Base-by-base conservation (phyloP, 2,888 invertebrate species). In the Stenchaetothrips biformis region DNA sequence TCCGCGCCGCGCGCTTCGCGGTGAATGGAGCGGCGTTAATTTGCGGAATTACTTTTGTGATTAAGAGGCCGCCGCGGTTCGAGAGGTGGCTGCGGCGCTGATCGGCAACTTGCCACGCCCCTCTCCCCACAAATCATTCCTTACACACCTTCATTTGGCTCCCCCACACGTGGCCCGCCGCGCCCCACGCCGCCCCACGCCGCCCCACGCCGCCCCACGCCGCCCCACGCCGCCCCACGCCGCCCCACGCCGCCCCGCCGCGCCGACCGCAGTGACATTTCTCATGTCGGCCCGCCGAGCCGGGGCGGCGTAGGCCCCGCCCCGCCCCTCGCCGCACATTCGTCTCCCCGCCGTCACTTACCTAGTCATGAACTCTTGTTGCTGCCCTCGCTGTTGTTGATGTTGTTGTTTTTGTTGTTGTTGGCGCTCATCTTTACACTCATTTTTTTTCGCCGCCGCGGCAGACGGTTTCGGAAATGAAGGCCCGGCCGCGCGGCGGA, bases 291-390 rank as follows among this genome's bases (percentile, higher is more conserved):
- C 67, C 67, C 67, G 37, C 37, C 37, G 37, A 37, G 37, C 37
- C 37, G n/a, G n/a, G n/a, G n/a, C 37, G 37, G 37, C 37, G 67
- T 74, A 25, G 67, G n/a, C 21, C 25, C 25, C 53, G 13, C 53
- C 53, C 9, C 53, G 53, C 53, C 67, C 67, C 67, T 7, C 67
- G 25, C 67, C 25, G 67, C 67, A 74, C 67, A 74, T 74, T 74
- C 67, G 67, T 74, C 67, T 74, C 67, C 67, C 67, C 67, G 67
- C 21, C 67, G 67, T 74, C 67, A 74, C 67, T 74, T 74, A 74
- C 67, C 67, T 74, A 74, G 67, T 74, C 67, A 74, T 74, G 67
- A 74, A 74, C 67, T 74, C 25, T 74, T 74, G 67, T 21, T 74
- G 67, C 25, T 74, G 67, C 37, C 37, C 4, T 4, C 11, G 67